These are phyloP conservation scores for Pristiophorus japonicus DNA, from an alignment of 2,113 vertebrate species.

Conservation along the genomic window DNA sequence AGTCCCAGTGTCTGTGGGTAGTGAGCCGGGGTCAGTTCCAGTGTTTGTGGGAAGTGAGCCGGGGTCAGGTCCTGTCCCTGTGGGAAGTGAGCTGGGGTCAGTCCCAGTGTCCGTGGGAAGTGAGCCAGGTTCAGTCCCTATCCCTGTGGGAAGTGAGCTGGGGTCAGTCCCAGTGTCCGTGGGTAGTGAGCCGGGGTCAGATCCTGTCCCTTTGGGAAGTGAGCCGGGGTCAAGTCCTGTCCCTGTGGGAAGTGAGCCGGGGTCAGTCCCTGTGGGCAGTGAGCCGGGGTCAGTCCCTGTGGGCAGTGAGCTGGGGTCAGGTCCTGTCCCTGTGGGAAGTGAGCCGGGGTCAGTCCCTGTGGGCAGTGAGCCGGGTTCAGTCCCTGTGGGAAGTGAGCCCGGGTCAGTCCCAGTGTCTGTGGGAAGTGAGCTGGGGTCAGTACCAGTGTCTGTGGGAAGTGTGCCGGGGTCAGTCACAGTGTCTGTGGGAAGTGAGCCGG, in stretches of 20 bases:
- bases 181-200: neutral
- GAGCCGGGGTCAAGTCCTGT: accelerated
- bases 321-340: neutral
- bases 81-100: too few relatives aligned
- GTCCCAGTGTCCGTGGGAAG: too few relatives aligned
- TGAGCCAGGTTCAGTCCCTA: too few relatives aligned
- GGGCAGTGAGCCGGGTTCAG: neutral
- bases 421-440: neutral
- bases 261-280: too few relatives aligned
- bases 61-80: too few relatives aligned
- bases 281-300: neutral
- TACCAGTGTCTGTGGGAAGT: neutral
- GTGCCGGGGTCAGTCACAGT: neutral
- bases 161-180: too few relatives aligned
- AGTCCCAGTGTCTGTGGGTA: too few relatives aligned
- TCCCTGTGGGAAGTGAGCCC: neutral
- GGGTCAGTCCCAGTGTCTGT: neutral
- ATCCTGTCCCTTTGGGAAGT: neutral
- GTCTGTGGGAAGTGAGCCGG: neutral
- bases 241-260: neutral
- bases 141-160: too few relatives aligned
- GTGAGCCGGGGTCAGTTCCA: too few relatives aligned
- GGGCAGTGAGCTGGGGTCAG: neutral
- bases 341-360: too few relatives aligned
- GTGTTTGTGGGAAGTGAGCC: too few relatives aligned